Conservation (phyloP, 2,113 vertebrate species). For the Sceloporus tristichus region DNA sequence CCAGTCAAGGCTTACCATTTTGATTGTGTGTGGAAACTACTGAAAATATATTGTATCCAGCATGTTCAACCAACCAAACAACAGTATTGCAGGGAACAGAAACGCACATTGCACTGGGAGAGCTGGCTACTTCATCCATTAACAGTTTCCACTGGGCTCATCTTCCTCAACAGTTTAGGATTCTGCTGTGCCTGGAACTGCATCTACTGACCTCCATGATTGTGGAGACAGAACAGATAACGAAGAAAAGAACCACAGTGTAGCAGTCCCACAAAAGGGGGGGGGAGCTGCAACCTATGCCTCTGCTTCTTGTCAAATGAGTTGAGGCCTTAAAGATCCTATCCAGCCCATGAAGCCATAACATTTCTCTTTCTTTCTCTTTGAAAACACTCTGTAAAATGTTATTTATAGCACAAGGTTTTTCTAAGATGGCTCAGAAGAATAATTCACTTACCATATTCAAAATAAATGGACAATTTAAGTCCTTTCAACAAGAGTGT, state of each 20-base stretch:
- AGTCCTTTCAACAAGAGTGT: background rate
- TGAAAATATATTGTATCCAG: rapidly evolving
- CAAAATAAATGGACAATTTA: background rate
- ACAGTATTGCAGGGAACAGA: constrained; percentile 9
- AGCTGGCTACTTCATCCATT: background rate
- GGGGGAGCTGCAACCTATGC: background rate
- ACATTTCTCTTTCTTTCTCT: background rate
- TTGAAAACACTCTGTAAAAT: background rate
- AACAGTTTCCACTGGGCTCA: background rate
- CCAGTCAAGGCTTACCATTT: background rate
- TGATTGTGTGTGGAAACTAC: background rate
- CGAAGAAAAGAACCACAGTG: background rate
- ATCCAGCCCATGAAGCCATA: background rate
- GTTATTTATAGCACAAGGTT: background rate
- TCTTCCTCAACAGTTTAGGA: background rate
- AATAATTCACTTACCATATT: background rate
- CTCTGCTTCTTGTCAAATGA: background rate
- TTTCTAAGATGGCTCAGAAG: background rate
- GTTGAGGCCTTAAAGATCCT: background rate
- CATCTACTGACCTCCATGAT: background rate
- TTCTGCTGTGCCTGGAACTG: background rate
- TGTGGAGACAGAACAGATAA: background rate
- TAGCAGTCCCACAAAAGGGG: background rate
- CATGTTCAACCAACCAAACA: background rate
- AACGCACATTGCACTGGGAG: background rate